Percentiles rank a stretch among this genome's conserved stretches.
Evolutionary conservation across 2,113 vertebrate species (phyloP).

Genomic region (Bubo blakistoni): DNA sequence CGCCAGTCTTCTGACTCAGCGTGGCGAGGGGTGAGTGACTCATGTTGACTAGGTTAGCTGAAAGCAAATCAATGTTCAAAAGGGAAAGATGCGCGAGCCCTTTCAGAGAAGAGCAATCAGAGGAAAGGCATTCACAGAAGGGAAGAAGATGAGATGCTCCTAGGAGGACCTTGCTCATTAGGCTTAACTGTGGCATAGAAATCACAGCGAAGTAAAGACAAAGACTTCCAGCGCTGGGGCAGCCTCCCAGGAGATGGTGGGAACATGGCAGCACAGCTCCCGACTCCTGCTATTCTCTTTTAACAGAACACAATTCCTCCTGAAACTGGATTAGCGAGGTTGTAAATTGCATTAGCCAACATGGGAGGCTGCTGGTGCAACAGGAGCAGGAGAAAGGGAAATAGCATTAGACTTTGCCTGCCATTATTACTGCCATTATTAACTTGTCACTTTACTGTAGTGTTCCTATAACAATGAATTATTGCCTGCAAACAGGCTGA

Average conservation of each 20-base stretch:
- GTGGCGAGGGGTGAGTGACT: not conserved
- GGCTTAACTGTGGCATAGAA: not conserved
- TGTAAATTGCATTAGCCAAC: slow-evolving; percentile 67
- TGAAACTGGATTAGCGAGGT: slow-evolving; percentile 60
- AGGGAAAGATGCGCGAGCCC: not conserved
- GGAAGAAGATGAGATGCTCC: not conserved
- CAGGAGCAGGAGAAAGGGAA: slow-evolving; percentile 51
- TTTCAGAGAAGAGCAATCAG: not conserved
- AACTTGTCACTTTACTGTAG: slow-evolving; percentile 71
- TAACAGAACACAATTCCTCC: slow-evolving; percentile 50
- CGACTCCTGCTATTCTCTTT: not conserved
- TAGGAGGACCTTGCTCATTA: not conserved
- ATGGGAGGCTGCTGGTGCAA: slow-evolving; percentile 56
- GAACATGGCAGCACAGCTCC: slow-evolving; percentile 9
- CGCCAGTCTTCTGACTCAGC: not conserved
- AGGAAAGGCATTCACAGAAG: not conserved
- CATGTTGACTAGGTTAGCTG: not conserved
- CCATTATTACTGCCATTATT: slow-evolving; percentile 74
- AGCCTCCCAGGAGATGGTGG: not conserved
- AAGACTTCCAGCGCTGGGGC: not conserved
- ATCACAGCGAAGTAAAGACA: slow-evolving; percentile 7
- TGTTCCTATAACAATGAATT: slow-evolving; percentile 71
- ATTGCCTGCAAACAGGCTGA: slow-evolving; percentile 68
- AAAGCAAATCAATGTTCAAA: not conserved
- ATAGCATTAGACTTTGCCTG: slow-evolving; percentile 62